A percentile compares a stretch with the other conserved stretches of the same genome.
Conservation (phyloP, 2,888 invertebrate species). For the Electrophaes corylata region DNA sequence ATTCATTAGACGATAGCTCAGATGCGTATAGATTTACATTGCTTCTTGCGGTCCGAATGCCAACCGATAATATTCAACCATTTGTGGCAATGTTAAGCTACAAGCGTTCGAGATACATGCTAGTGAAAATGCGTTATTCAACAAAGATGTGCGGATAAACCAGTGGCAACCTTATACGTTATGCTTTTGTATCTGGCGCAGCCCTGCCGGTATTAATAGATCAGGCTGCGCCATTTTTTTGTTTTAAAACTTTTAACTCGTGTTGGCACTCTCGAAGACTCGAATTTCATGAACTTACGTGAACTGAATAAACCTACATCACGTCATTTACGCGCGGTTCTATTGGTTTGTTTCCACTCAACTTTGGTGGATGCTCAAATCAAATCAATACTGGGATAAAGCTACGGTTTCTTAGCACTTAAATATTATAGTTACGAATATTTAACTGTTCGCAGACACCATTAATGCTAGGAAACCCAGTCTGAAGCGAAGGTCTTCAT, state of each 20-base stretch:
- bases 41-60: neutral
- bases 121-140: neutral
- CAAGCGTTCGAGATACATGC: neutral
- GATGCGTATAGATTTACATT: neutral
- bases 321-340: neutral
- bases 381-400: neutral
- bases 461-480: neutral
- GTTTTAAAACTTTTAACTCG: neutral
- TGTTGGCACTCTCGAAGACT: too few relatives aligned
- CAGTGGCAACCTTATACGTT: neutral
- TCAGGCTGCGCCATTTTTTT: neutral
- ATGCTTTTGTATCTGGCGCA: neutral
- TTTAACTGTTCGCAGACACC: neutral
- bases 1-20: neutral
- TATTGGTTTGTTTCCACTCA: neutral
- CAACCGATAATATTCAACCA: neutral
- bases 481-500: neutral
- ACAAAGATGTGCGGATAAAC: neutral
- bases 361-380: neutral
- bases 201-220: neutral
- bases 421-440: neutral
- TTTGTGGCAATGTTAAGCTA: neutral
- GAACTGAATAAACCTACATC: too few relatives aligned
- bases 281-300: too few relatives aligned
- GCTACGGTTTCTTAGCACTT: neutral